Evolutionary conservation across 2,888 invertebrate species (phyloP).

Genomic region (Pyralis farinalis): DNA sequence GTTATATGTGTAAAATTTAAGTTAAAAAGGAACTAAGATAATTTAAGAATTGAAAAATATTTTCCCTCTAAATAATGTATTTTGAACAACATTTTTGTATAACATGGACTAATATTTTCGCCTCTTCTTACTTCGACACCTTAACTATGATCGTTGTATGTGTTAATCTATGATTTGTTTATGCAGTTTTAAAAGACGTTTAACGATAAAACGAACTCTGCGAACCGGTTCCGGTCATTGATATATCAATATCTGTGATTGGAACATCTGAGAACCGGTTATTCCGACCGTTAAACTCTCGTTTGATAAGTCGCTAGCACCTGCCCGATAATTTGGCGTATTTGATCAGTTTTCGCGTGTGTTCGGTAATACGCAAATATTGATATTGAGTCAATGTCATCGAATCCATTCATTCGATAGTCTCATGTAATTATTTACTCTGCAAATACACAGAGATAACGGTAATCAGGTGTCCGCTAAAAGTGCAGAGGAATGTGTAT

Average conservation of each 20-base stretch:
- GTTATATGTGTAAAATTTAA: too few relatives aligned
- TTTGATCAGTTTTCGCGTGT: slow-evolving; percentile 45
- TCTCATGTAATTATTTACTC: neutral
- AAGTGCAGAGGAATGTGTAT: neutral
- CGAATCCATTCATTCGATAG: neutral
- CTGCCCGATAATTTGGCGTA: slow-evolving; percentile 41
- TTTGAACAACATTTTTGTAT: too few relatives aligned
- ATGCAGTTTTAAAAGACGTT: slow-evolving; percentile 39
- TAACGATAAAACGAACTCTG: slow-evolving; percentile 27
- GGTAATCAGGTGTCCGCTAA: neutral
- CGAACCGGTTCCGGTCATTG: slow-evolving; percentile 40
- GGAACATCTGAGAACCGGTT: slow-evolving; percentile 41
- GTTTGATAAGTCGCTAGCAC: slow-evolving; percentile 42
- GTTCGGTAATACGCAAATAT: slow-evolving; percentile 44
- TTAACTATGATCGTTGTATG: slow-evolving; percentile 15
- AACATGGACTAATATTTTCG: too few relatives aligned
- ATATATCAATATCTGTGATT: slow-evolving; percentile 32
- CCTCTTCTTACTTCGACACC: neutral
- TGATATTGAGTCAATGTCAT: slow-evolving; percentile 26
- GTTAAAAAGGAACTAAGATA: too few relatives aligned
- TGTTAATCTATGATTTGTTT: slow-evolving; percentile 38
- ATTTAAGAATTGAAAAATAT: too few relatives aligned
- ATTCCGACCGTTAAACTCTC: slow-evolving; percentile 55
- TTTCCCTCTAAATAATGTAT: too few relatives aligned
- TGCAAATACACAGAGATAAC: neutral